Conservation (phyloP, 1,140 invertebrate species). For the Bombus superbus region DNA sequence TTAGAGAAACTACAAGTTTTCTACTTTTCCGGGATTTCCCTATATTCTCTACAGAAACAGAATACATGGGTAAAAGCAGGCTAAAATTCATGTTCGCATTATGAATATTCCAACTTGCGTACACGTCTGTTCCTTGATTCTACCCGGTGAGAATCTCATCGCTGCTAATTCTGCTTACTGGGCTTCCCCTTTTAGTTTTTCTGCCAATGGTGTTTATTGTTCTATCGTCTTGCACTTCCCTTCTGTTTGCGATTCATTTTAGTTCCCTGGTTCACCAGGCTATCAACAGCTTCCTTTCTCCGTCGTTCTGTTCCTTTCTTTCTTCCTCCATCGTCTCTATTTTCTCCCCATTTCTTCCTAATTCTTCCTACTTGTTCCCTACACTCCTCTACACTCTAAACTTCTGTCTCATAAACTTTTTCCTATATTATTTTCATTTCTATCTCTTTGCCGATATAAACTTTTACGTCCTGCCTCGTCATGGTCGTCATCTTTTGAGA, state of each 20-base stretch:
- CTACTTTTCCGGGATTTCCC: background rate
- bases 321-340: background rate
- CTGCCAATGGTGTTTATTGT: constrained; percentile 27
- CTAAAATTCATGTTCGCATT: no score
- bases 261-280: constrained; percentile 21
- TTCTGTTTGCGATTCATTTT: constrained; percentile 18
- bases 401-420: background rate
- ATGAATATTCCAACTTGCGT: no score
- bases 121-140: no score
- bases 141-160: no score
- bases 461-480: background rate
- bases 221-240: constrained; percentile 6
- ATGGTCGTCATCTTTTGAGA: no score
- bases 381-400: no score
- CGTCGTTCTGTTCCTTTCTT: background rate
- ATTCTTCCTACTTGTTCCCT: no score
- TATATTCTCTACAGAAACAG: background rate
- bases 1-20: background rate
- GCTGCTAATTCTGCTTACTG: no score
- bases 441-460: background rate
- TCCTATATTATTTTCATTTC: background rate
- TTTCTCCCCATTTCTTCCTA: background rate
- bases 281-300: no score
- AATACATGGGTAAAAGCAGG: background rate
- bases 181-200: constrained; percentile 22